Base-by-base conservation (phyloP, 1,140 invertebrate genomes). In the Diorhabda elongata region DNA sequence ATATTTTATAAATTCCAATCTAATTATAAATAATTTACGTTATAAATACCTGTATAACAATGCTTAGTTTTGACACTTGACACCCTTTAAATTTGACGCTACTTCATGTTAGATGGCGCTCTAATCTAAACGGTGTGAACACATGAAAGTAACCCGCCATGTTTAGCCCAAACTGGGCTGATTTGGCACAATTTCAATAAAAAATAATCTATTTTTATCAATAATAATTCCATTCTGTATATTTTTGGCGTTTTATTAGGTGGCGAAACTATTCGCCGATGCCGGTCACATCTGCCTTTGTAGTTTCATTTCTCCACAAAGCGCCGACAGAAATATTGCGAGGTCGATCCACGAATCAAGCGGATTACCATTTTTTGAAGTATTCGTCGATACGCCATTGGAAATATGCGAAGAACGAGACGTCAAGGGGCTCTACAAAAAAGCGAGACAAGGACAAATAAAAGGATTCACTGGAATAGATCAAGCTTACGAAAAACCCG, bases 391-490 rank as follows among this genome's bases (percentile, higher is more conserved):
- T 81, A 98, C 98, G 0, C 95, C 98, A 0, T 79, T 99, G 4
- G 88, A 92, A 66, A 90, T 98, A 3, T 99, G 98, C 83, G 98
- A 99, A 79, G 83, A 92, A 69, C 84, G 98, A 63, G 98, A 99
- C 82, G 92, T 95, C 0, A 99, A 99, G 81, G 97, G 97, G 0
- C 85, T 99, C 3, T 99, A 99, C 82, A 98, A 98, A 81, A 99
- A 98, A 82, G 98, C 98, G 0, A 86, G 98, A 61, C 89, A 94
- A 71, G 98, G 98, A 52, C 81, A 90, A 58, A 98, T 99, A 67
- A 96, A 94, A 89, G 94, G 95, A 26, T 99, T 99, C 79, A 99
- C 98, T 69, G 98, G 98, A 11, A 96, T 99, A 61, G 97, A 98
- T 78, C 92, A 96, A 72, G 88, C 88, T 58, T 99, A 99, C 81